These are phyloP conservation scores for Philopotamus ludificatus DNA, from an alignment of 1,140 invertebrate genomes.

Conservation along the genomic window DNA sequence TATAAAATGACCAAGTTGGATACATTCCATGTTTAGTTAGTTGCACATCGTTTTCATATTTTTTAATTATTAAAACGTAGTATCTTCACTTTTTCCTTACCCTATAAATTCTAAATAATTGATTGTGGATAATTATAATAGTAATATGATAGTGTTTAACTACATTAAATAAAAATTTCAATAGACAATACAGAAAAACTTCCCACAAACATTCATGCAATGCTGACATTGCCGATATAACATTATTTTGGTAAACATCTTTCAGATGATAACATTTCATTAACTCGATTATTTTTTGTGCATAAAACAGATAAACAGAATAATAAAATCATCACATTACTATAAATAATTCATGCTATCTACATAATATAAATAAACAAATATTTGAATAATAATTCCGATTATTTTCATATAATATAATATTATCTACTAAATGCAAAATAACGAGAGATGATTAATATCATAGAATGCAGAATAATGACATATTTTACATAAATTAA, in stretches of 20 bases:
- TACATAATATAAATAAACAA: too few relatives aligned
- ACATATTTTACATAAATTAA: too few relatives aligned
- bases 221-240: constrained; percentile 34
- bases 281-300: constrained; percentile 22
- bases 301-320: too few relatives aligned
- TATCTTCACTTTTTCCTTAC: constrained; percentile 26
- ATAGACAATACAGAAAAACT: constrained; percentile 34
- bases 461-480: too few relatives aligned
- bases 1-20: constrained; percentile 11
- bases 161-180: constrained; percentile 38
- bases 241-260: constrained; percentile 23
- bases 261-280: constrained; percentile 35
- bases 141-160: constrained; percentile 39
- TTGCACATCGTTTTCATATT: background rate
- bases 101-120: constrained; percentile 40
- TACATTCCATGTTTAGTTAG: too few relatives aligned
- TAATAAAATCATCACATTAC: too few relatives aligned
- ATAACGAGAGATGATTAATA: too few relatives aligned
- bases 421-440: too few relatives aligned
- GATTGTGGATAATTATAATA: constrained; percentile 40
- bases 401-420: too few relatives aligned
- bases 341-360: too few relatives aligned
- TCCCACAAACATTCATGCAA: constrained; percentile 31
- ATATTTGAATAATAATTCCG: too few relatives aligned
- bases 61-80: constrained; percentile 8